Percentiles rank a stretch among this genome's conserved stretches.
phyloP scores from a whole-genome alignment of 1,140 invertebrate species.

The Oryctes rhinoceros region DNA sequence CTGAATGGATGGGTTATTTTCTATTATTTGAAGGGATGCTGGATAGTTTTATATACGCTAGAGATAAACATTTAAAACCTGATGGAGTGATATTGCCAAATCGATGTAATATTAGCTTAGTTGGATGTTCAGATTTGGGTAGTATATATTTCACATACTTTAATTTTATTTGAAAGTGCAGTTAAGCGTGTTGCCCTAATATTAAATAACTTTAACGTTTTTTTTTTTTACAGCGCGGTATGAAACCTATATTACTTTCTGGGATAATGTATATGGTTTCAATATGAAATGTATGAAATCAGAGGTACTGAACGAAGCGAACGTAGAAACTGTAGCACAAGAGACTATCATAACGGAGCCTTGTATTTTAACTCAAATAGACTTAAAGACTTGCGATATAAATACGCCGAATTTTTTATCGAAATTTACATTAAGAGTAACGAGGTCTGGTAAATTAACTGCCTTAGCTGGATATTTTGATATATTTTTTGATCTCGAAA shows the following conservation, averaged over 20 bases:
- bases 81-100: slow-evolving; percentile 85
- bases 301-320: slow-evolving; percentile 88
- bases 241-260: slow-evolving; percentile 81
- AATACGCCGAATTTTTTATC: slow-evolving; percentile 84
- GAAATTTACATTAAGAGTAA: slow-evolving; percentile 77
- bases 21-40: slow-evolving; percentile 98
- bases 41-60: slow-evolving; percentile 89
- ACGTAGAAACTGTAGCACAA: slow-evolving; percentile 83
- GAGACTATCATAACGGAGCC: slow-evolving; percentile 81
- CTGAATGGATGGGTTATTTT: slow-evolving; percentile 99
- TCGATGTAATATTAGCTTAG: slow-evolving; percentile 86
- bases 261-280: slow-evolving; percentile 97
- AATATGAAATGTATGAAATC: slow-evolving; percentile 95
- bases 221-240: slow-evolving; percentile 68
- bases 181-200: neutral
- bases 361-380: slow-evolving; percentile 73
- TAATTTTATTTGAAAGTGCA: neutral
- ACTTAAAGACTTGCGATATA: slow-evolving; percentile 83
- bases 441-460: slow-evolving; percentile 79
- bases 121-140: slow-evolving; percentile 89
- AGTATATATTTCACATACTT: slow-evolving; percentile 52
- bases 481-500: slow-evolving; percentile 82
- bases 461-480: slow-evolving; percentile 94
- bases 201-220: slow-evolving; percentile 28
- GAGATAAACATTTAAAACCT: slow-evolving; percentile 85